Conservation (phyloP, 2,113 vertebrate species). For the Poecile atricapillus region DNA sequence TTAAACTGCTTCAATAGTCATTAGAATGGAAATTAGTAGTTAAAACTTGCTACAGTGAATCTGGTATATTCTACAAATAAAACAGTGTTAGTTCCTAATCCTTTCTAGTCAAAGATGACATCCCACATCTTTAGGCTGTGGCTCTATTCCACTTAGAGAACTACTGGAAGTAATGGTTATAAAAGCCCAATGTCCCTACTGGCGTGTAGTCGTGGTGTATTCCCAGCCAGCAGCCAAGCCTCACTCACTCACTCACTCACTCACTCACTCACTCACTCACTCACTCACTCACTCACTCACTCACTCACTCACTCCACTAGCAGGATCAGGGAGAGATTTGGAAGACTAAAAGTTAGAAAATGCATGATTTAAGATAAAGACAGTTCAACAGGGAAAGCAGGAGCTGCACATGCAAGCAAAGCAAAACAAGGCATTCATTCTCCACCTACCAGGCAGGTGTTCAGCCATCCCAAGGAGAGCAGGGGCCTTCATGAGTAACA, state of each 20-base stretch:
- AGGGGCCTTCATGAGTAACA: fast-evolving
- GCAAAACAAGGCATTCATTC: background rate
- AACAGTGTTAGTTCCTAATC: background rate
- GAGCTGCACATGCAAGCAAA: background rate
- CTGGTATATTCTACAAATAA: background rate
- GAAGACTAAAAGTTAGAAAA: background rate
- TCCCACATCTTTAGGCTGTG: background rate
- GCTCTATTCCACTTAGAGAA: background rate
- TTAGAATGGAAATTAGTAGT: background rate
- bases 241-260: fast-evolving
- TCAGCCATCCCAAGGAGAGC: background rate
- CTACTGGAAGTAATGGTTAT: background rate
- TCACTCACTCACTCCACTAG: background rate
- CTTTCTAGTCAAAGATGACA: background rate
- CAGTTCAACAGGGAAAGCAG: background rate
- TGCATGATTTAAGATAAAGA: background rate
- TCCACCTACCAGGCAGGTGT: no score
- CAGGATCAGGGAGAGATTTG: fast-evolving
- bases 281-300: background rate
- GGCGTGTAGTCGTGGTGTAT: fast-evolving
- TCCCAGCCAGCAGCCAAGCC: background rate
- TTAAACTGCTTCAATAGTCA: background rate
- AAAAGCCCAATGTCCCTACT: background rate
- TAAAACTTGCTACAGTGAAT: background rate
- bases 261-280: fast-evolving